Percentiles rank a stretch among this genome's conserved stretches.
Conservation (phyloP, 1,140 invertebrate genomes). For the Neodiprion pinetum region DNA sequence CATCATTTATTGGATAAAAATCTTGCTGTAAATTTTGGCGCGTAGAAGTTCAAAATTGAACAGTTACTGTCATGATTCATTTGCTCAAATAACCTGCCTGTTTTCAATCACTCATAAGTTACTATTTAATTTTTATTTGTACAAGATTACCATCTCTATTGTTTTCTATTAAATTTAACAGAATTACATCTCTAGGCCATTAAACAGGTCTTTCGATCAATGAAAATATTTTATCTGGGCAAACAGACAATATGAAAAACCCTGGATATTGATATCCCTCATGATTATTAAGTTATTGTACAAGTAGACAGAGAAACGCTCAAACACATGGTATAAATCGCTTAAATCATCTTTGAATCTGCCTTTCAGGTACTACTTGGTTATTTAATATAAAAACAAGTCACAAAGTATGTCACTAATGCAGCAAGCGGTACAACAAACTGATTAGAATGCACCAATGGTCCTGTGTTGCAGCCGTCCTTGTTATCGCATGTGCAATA, state of each 20-base stretch:
- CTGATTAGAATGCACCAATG: conserved; percentile 18
- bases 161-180: too few species aligned
- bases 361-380: neutral
- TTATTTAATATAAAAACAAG: neutral
- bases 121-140: too few species aligned
- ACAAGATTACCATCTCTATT: too few species aligned
- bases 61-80: too few species aligned
- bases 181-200: too few species aligned
- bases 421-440: neutral
- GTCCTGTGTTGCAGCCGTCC: conserved; percentile 84
- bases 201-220: too few species aligned
- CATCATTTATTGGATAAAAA: too few species aligned
- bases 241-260: neutral
- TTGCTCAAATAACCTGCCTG: too few species aligned
- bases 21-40: too few species aligned
- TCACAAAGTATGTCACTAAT: neutral
- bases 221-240: neutral
- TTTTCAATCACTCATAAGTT: too few species aligned
- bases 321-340: neutral
- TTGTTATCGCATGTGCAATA: conserved; percentile 93
- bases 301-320: neutral
- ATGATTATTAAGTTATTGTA: neutral
- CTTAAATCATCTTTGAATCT: neutral
- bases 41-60: too few species aligned
- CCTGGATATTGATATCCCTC: neutral